Evolutionary conservation across 2,888 invertebrate genomes (phyloP).

Genomic region (Dryadula phaetusa): DNA sequence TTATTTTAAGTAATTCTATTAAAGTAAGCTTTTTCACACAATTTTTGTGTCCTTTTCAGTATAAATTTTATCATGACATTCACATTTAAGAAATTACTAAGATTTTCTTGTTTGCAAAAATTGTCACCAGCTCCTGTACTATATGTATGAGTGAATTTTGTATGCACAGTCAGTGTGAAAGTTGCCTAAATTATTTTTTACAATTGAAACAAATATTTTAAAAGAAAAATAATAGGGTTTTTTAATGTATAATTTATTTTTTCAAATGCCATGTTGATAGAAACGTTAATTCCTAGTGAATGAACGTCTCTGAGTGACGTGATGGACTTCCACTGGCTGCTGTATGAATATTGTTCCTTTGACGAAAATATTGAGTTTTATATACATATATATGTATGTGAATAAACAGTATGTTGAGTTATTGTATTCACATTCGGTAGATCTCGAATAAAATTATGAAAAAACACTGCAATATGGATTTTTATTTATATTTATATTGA

Average conservation of each 20-base stretch:
- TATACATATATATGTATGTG: no score
- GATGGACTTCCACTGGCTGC: not conserved
- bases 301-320: not conserved
- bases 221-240: not conserved
- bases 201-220: not conserved
- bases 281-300: not conserved
- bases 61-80: slow-evolving; percentile 13
- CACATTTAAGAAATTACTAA: not conserved
- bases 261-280: not conserved
- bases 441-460: slow-evolving; percentile 38
- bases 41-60: not conserved
- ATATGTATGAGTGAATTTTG: slow-evolving; percentile 13
- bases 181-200: not conserved
- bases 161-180: not conserved
- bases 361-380: no score
- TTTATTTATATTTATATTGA: slow-evolving; percentile 21
- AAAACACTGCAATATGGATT: slow-evolving; percentile 12
- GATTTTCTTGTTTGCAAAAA: not conserved
- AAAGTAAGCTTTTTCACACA: not conserved
- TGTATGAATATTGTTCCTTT: not conserved
- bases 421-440: slow-evolving; percentile 17
- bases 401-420: not conserved
- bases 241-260: not conserved
- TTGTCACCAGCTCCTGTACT: slow-evolving; percentile 16
- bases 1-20: slow-evolving; percentile 6